Percentiles rank a stretch among this genome's conserved stretches.
Evolutionary conservation across 2,888 invertebrate genomes (phyloP).

Genomic region (Pachymerium ferrugineum): DNA sequence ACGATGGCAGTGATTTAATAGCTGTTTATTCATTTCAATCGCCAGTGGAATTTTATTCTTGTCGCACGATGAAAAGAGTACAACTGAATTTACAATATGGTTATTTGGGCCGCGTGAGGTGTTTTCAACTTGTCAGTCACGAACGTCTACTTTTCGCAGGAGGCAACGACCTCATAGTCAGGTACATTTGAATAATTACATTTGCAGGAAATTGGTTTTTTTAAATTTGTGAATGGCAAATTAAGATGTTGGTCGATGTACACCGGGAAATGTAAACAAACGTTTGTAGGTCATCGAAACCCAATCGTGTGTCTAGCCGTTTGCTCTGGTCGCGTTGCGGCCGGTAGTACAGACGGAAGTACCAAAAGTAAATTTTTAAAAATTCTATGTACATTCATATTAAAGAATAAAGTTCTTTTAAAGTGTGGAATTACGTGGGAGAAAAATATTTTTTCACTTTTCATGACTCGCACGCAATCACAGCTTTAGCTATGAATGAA

Average conservation of each 20-base stretch:
- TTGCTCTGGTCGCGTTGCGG: background rate
- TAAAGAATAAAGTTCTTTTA: background rate
- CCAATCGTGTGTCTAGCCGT: background rate
- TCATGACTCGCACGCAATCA: background rate
- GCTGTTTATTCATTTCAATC: background rate
- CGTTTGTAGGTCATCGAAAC: background rate
- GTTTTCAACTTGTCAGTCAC: background rate
- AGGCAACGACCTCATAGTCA: background rate
- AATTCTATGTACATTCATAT: background rate
- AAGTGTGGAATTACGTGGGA: constrained; percentile 2
- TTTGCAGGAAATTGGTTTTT: too few species aligned
- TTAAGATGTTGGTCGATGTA: background rate
- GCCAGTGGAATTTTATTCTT: background rate
- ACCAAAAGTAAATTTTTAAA: background rate
- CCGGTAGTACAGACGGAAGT: background rate
- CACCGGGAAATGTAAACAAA: background rate
- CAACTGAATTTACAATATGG: background rate
- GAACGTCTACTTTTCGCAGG: background rate
- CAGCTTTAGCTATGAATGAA: background rate
- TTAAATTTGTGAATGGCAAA: too few species aligned
- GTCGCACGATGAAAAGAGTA: background rate
- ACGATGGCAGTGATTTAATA: constrained; percentile 1
- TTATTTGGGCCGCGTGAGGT: background rate
- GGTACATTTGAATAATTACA: too few species aligned
- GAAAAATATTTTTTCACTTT: background rate